Evolutionary conservation across 2,797 vertebrate species (phyloP).

Genomic region (Echeneis naucrates): DNA sequence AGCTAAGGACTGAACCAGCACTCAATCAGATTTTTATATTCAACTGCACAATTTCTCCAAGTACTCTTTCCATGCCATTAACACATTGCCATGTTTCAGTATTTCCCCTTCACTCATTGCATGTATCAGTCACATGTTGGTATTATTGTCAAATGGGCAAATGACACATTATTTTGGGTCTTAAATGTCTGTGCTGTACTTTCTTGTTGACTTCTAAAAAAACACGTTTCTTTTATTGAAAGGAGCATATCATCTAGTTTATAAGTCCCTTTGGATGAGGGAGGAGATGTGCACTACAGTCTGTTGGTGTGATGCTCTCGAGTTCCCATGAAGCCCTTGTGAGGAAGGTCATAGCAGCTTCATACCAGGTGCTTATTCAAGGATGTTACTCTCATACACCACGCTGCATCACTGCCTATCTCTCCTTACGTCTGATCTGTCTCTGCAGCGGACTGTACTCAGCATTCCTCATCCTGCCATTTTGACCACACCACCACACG

Average conservation of each 20-base stretch:
- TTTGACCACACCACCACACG: conserved; percentile 7
- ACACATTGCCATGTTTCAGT: neutral
- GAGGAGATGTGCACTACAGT: conserved; percentile 44
- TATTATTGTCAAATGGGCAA: neutral
- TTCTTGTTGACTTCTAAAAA: neutral
- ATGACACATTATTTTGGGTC: conserved; percentile 1
- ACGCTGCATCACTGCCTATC: conserved; percentile 11
- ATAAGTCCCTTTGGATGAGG: conserved; percentile 28
- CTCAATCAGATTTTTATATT: too few relatives aligned
- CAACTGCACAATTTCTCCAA: neutral
- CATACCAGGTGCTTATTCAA: conserved; percentile 15
- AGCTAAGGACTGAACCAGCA: neutral
- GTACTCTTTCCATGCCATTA: neutral
- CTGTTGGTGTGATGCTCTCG: conserved; percentile 30
- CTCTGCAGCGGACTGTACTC: conserved; percentile 5
- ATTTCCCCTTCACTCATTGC: neutral
- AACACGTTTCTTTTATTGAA: neutral
- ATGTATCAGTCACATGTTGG: neutral
- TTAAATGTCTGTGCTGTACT: neutral
- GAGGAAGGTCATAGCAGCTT: conserved; percentile 50
- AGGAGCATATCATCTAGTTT: neutral
- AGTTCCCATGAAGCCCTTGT: conserved; percentile 58
- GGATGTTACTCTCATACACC: neutral
- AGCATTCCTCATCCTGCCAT: neutral
- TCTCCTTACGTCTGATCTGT: neutral